These are phyloP conservation scores for Cervus canadensis DNA, from an alignment of 2,113 vertebrate genomes.

Conservation along the genomic window DNA sequence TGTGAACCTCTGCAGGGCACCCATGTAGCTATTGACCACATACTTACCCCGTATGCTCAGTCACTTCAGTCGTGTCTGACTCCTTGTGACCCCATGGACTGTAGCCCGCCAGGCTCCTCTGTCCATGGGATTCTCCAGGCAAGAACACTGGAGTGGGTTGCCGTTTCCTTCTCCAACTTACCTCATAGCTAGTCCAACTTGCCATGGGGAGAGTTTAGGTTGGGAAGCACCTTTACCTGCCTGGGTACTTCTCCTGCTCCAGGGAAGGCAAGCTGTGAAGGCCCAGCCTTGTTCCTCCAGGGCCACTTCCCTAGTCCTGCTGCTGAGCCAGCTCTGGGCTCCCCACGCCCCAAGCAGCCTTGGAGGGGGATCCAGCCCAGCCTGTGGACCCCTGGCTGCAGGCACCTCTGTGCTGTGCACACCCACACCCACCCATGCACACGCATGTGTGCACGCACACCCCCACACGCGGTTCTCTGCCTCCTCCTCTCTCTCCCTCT, in stretches of 20 bases:
- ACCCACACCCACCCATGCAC: too few relatives aligned
- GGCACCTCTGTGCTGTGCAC: not conserved
- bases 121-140: not conserved
- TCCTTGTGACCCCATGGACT: not conserved
- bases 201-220: not conserved
- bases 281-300: not conserved
- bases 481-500: fast-evolving
- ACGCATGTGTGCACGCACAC: fast-evolving
- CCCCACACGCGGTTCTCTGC: fast-evolving
- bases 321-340: not conserved
- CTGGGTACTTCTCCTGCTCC: not conserved
- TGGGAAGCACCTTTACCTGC: not conserved
- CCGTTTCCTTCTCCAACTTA: not conserved
- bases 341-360: not conserved
- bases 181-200: not conserved
- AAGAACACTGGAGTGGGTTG: not conserved
- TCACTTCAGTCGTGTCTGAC: not conserved
- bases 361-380: not conserved
- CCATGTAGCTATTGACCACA: not conserved
- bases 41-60: not conserved
- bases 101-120: not conserved
- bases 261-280: not conserved
- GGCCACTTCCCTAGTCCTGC: not conserved
- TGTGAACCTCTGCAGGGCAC: fast-evolving
- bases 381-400: not conserved